A percentile compares a stretch with the other conserved stretches of the same genome.
Conservation (phyloP, 2,113 vertebrate species). For the Labeo rohita region DNA sequence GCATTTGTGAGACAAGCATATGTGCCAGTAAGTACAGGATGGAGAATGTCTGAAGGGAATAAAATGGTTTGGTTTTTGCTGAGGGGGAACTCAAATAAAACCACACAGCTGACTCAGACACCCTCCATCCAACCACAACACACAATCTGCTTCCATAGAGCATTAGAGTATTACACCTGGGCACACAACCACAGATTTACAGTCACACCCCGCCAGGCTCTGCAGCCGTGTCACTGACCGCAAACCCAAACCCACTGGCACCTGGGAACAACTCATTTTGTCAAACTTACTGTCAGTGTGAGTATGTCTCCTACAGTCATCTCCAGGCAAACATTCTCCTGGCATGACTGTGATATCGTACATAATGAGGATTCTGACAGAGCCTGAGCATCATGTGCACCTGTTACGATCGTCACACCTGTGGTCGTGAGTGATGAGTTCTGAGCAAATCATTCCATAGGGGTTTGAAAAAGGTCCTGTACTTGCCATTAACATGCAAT, state of each 20-base stretch:
- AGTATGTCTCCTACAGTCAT: background rate
- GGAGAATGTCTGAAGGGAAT: slow-evolving; percentile 16
- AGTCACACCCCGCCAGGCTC: slow-evolving; percentile 9
- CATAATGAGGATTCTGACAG: background rate
- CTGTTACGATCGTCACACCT: background rate
- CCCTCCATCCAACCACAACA: slow-evolving; percentile 33
- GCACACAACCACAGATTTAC: slow-evolving; percentile 3
- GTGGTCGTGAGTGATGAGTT: background rate
- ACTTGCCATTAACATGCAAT: background rate
- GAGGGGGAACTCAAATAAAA: slow-evolving; percentile 37
- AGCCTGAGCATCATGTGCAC: background rate
- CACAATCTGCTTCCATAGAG: slow-evolving; percentile 17
- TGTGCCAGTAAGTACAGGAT: slow-evolving; percentile 38
- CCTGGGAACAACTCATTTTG: background rate
- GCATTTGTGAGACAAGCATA: slow-evolving; percentile 35
- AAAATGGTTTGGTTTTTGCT: slow-evolving; percentile 36
- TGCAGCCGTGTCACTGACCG: slow-evolving; percentile 22
- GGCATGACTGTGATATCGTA: slow-evolving; percentile 12
- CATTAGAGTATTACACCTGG: slow-evolving; percentile 45
- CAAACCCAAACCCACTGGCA: slow-evolving; percentile 27
- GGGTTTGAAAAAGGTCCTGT: slow-evolving; percentile 8
- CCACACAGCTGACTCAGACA: slow-evolving; percentile 51
- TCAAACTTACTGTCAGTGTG: background rate
- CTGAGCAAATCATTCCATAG: background rate
- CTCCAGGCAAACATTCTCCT: slow-evolving; percentile 26